Base-by-base conservation (phyloP, 35 echinoderm and acorn worm genomes). In the Patiria miniata region DNA sequence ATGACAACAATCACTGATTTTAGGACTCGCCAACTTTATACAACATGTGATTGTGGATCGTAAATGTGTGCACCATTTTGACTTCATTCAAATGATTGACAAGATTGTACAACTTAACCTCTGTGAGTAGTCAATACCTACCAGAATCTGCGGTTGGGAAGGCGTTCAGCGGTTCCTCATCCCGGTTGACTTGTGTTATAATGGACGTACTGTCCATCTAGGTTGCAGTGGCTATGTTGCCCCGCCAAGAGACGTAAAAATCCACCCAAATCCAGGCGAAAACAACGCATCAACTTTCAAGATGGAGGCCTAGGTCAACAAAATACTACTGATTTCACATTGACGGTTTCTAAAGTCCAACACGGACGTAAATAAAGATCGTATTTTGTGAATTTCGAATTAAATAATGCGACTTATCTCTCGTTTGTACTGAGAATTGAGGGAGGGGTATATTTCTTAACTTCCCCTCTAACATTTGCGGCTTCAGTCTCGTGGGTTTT, bases 131-230 rank as follows among this genome's bases (percentile, higher is more conserved):
- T 47, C 42, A 84, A 90, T 77, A 77, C 86, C 94, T 89, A 99
- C 96, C 93, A 81, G 83, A 92, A 91, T 99, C 96, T 86, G 96
- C 68, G 36, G 93, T 94, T 89, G 96, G 89, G 58, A 99, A 95
- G 83, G 87, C 92, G 90, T 94, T 99, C 89, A 95, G 86, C 77
- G 90, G 96, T 88, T 99, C 96, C 93, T 99, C 96, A 88, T 99
- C 96, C 93, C 96, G 89, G 68, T 94, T 95, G 56, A 95, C 96
- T 94, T 99, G 96, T 73, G 96, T 95, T 86, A 99, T 99, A 95
- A 99, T 99, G 86, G 89, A 95, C 90, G 96, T 94, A 99, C 89
- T 95, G 86, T 99, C 96, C 96, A 99, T 99, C 90, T 99, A 99
- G 84, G 69, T 85, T 91, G 85, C 68, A 77, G 53, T 36, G 53